These are phyloP conservation scores for Actias luna DNA, from an alignment of 2,888 invertebrate species.

Conservation along the genomic window DNA sequence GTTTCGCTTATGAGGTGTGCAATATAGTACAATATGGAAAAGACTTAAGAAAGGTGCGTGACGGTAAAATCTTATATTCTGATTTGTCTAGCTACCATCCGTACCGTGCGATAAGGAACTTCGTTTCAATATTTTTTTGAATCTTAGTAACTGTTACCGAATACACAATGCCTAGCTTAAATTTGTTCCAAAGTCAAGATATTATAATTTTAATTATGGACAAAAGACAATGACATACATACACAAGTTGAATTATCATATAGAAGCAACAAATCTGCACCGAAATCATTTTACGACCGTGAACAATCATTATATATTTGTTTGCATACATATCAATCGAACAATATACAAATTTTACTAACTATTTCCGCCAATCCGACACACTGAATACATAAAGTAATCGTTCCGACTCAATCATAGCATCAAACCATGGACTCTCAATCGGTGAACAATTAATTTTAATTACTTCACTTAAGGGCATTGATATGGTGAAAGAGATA, in stretches of 20 bases:
- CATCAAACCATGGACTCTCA: constrained; percentile 30
- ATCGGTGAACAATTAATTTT: constrained; percentile 20
- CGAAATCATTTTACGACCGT: constrained; percentile 14
- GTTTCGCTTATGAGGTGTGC: no score
- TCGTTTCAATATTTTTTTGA: no score
- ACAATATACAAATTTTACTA: constrained; percentile 14
- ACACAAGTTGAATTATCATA: neutral
- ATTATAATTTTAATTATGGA: no score
- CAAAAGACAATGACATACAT: no score
- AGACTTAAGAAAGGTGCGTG: no score
- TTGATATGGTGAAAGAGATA: constrained; percentile 10
- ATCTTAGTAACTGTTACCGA: no score
- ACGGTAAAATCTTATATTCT: no score
- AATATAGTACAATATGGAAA: no score
- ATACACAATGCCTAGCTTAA: no score
- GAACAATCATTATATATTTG: constrained; percentile 12
- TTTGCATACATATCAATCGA: constrained; percentile 10
- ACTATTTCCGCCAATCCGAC: constrained; percentile 12
- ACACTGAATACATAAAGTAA: constrained; percentile 11
- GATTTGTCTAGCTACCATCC: no score
- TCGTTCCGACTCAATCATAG: constrained; percentile 31
- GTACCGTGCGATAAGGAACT: no score
- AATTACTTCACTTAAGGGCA: constrained; percentile 18
- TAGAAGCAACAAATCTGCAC: constrained; percentile 1
- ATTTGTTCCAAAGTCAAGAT: no score